Conservation (phyloP, 2,113 vertebrate species). For the Tyrannus savana region DNA sequence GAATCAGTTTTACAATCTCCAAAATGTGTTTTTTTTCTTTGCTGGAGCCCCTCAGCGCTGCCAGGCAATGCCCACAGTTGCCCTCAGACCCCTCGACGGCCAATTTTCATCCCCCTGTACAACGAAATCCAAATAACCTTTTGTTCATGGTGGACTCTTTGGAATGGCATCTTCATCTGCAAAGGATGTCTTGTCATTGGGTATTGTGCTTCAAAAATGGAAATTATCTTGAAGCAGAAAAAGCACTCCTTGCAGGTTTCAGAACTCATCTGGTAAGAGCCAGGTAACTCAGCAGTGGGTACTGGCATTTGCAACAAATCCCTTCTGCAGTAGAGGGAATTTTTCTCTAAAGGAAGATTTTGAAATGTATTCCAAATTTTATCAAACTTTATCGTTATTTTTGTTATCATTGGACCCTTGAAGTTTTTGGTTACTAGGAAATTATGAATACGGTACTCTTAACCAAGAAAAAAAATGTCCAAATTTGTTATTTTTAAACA, state of each 20-base stretch:
- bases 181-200: background rate
- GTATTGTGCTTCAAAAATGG: background rate
- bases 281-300: background rate
- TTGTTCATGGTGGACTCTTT: background rate
- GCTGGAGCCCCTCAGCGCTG: background rate
- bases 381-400: background rate
- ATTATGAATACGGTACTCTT: background rate
- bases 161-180: background rate
- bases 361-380: background rate
- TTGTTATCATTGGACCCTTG: background rate
- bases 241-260: background rate
- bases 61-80: background rate
- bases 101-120: background rate
- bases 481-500: background rate
- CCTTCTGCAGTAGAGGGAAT: background rate
- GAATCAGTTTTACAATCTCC: no score
- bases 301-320: background rate
- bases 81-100: fast-evolving
- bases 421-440: background rate
- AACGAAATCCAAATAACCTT: background rate
- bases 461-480: background rate
- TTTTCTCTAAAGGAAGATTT: background rate
- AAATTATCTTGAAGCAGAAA: background rate
- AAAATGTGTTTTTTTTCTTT: background rate
- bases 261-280: background rate